phyloP scores from a whole-genome alignment of 2,113 vertebrate species.

The Cyanoliseus patagonus region DNA sequence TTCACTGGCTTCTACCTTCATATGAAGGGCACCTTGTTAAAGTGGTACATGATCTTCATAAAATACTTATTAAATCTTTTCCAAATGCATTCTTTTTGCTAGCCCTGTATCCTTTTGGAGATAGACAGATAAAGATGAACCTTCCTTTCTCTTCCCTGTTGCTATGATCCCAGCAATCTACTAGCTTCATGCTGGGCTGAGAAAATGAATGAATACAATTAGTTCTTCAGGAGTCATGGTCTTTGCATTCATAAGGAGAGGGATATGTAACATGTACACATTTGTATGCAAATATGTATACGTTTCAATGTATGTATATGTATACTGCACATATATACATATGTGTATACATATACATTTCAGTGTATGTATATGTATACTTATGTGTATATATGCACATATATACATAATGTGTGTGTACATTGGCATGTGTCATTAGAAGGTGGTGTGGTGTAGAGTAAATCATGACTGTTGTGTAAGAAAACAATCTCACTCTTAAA shows the following conservation, averaged over 20 bases:
- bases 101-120: constrained; percentile 54
- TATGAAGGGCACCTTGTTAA: constrained; percentile 63
- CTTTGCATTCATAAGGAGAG: constrained; percentile 37
- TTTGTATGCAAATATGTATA: not conserved
- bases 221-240: constrained; percentile 77
- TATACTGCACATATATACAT: not conserved
- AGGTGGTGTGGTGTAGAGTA: not conserved
- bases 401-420: not conserved
- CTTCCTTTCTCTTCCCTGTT: constrained; percentile 58
- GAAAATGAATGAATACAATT: constrained; percentile 86
- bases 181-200: constrained; percentile 74
- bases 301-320: not conserved
- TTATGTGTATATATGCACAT: not conserved
- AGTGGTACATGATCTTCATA: constrained; percentile 66
- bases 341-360: not conserved
- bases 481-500: not conserved
- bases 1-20: constrained; percentile 56
- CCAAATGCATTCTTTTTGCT: constrained; percentile 53
- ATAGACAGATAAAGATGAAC: constrained; percentile 69
- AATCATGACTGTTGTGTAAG: not conserved
- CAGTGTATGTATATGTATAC: not conserved
- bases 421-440: constrained; percentile 17
- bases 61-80: constrained; percentile 65
- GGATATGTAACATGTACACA: not conserved
- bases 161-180: constrained; percentile 68